Evolutionary conservation across 2,888 invertebrate genomes (phyloP), one percentile per base, ranked within the genome.

Genomic region (Thera obeliscata): DNA sequence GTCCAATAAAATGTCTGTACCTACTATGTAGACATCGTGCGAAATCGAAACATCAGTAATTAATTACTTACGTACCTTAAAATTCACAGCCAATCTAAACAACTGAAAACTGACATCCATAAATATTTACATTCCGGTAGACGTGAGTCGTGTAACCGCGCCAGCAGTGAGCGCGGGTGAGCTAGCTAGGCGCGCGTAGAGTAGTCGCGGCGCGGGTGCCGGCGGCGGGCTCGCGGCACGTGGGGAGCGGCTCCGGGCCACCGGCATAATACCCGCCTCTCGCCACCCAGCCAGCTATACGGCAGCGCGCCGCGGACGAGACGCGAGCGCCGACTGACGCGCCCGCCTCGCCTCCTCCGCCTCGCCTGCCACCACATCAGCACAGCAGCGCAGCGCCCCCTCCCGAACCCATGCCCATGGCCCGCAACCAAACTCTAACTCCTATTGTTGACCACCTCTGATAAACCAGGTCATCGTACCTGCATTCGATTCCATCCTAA

Each of bases 71-170:
- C 93, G 87, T 92, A 93, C 93, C 93, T 93, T 90, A 87, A 92
- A 92, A 91, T 91, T 92, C 88, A 93, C 91, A 91, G 93, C 91
- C 91, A 91, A 92, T 92, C 91, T 92, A 92, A 93, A 92, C 90
- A 92, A 92, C 90, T 90, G 90, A 91, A 92, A 91, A 91, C 90
- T 92, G 92, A 91, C 92, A 92, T 92, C 92, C 91, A 90, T 93
- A 93, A 92, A 92, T 93, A 92, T 93, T 93, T 93, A 93, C 93
- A 92, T 91, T 91, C 86, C 87, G 88, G 83, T 81, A 84, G 87
- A 87, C 83, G 89, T 84, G 85, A 84, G 87, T 85, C 83, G 87
- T 84, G 87, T 87, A 83, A 83, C 56, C 56, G 56, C 56, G 41
- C 41, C 41, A 41, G 56, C 56, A 41, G 12, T 56, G 87, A 83